Conservation (phyloP, 2,113 vertebrate species). For the Cephalopholis sonnerati region DNA sequence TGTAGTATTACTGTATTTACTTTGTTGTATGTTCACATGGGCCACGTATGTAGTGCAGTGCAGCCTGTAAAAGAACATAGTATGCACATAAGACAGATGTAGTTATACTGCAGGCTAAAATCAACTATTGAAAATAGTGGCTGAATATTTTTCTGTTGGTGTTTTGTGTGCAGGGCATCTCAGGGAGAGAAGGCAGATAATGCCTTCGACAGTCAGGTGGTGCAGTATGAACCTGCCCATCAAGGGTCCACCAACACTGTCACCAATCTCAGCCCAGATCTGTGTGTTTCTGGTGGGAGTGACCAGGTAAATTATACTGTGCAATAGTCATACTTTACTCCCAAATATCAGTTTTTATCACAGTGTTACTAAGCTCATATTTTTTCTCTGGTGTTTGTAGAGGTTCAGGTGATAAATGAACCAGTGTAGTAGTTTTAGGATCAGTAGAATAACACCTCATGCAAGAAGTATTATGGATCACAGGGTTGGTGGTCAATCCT, state of each 20-base stretch:
- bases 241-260: slow-evolving; percentile 86
- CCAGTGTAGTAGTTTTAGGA: slow-evolving; percentile 9
- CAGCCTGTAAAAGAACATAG: background rate
- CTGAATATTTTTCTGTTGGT: background rate
- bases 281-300: slow-evolving; percentile 92
- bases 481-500: background rate
- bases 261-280: slow-evolving; percentile 88
- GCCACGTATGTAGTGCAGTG: too few relatives aligned
- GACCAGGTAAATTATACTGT: slow-evolving; percentile 87
- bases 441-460: background rate
- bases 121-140: background rate
- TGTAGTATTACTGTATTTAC: background rate
- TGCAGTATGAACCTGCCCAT: slow-evolving; percentile 87
- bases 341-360: background rate
- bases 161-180: slow-evolving; percentile 80
- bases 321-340: background rate
- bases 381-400: background rate
- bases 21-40: background rate
- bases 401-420: background rate
- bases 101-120: background rate
- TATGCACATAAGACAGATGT: background rate
- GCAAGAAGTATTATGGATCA: background rate
- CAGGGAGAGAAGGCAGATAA: slow-evolving; percentile 75
- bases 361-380: too few relatives aligned
- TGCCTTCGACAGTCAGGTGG: slow-evolving; percentile 54